phyloP scores from a whole-genome alignment of 1,140 invertebrate species.

The Medauroidea extradentata region DNA sequence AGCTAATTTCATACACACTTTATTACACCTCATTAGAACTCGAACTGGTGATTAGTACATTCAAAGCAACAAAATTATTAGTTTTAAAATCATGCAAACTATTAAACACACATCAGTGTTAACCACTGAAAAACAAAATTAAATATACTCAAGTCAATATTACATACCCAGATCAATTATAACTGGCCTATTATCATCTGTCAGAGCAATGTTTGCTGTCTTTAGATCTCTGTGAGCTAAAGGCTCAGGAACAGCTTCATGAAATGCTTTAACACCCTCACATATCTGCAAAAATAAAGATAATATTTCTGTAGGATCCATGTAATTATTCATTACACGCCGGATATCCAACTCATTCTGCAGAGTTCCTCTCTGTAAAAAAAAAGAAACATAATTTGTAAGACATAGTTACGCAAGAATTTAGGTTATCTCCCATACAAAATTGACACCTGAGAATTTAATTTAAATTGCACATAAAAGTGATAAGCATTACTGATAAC shows the following conservation, averaged over 20 bases:
- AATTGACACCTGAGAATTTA: too few relatives aligned
- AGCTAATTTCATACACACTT: too few relatives aligned
- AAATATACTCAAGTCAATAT: not conserved
- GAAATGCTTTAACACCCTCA: conserved; percentile 69
- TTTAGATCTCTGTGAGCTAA: conserved; percentile 82
- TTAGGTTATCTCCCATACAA: too few relatives aligned
- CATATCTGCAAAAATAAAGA: conserved; percentile 70
- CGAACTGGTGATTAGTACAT: too few relatives aligned
- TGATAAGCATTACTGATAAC: too few relatives aligned
- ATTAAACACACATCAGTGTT: too few relatives aligned
- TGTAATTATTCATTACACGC: conserved; percentile 53
- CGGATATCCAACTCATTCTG: conserved; percentile 62
- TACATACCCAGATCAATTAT: conserved; percentile 75
- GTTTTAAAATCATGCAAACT: too few relatives aligned
- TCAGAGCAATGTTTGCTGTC: conserved; percentile 75
- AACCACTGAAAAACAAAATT: too few relatives aligned
- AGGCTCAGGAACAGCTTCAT: conserved; percentile 65
- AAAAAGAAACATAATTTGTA: conserved; percentile 1
- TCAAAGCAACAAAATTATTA: too few relatives aligned
- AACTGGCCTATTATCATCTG: conserved; percentile 64
- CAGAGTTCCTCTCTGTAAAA: conserved; percentile 65
- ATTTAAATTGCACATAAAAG: too few relatives aligned
- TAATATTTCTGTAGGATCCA: conserved; percentile 61
- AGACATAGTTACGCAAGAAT: not conserved
- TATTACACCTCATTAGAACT: too few relatives aligned